These are phyloP conservation scores for Drosophila kepulauana DNA, from an alignment of 1,140 invertebrate genomes.

Conservation along the genomic window DNA sequence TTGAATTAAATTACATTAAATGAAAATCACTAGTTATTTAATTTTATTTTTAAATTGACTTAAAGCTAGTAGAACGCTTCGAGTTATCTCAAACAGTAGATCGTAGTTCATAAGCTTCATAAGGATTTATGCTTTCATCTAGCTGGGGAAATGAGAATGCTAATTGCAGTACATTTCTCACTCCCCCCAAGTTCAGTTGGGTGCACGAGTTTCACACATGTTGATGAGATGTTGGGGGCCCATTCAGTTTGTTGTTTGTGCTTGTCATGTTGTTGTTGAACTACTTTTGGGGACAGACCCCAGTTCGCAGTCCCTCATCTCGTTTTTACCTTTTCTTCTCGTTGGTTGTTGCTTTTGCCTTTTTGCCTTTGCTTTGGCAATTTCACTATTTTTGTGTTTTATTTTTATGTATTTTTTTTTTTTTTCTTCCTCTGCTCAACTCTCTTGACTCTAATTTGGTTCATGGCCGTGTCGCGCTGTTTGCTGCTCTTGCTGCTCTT, in stretches of 20 bases:
- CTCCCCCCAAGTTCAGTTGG: constrained; percentile 1
- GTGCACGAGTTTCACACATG: constrained; percentile 15
- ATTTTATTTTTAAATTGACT: too few species aligned
- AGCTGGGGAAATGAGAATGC: neutral
- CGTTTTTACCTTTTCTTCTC: constrained; percentile 28
- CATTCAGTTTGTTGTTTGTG: constrained; percentile 42
- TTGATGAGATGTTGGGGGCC: constrained; percentile 11
- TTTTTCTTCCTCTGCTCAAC: constrained; percentile 26
- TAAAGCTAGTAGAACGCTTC: too few species aligned
- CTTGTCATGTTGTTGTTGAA: constrained; percentile 69
- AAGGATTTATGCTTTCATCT: neutral
- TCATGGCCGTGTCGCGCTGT: constrained; percentile 55
- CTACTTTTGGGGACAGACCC: constrained; percentile 55
- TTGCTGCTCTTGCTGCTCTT: constrained; percentile 14
- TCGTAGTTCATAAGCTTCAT: neutral
- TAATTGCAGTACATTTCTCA: constrained; percentile 23
- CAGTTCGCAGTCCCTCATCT: constrained; percentile 40
- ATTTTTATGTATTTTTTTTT: constrained; percentile 5
- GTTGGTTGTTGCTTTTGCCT: constrained; percentile 8
- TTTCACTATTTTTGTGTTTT: constrained; percentile 32
- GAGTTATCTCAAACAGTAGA: too few species aligned
- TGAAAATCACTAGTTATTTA: too few species aligned
- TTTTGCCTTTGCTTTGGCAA: constrained; percentile 26
- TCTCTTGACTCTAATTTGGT: constrained; percentile 81
- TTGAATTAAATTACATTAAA: too few species aligned